Base-by-base conservation (phyloP, 2,113 vertebrate genomes). In the Amphilophus citrinellus region DNA sequence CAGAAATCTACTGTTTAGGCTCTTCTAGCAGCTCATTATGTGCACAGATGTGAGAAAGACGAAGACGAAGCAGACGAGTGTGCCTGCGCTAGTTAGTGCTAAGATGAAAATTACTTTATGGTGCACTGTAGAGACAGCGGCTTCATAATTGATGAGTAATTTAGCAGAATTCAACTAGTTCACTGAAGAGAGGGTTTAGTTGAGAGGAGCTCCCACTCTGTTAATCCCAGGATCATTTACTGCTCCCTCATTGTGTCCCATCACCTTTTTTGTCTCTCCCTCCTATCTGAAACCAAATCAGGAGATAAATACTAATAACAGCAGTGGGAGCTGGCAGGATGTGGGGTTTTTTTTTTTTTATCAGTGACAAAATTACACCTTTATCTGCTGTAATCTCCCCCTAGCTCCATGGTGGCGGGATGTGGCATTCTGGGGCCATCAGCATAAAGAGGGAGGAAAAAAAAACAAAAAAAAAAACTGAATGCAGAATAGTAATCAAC, bases 221-320 rank as follows among this genome's bases (percentile, higher is more conserved):
- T 68, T 84, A 77, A 73, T 73, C 59, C 77, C 30, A 22, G 10
- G 18, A 82, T 42, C 82, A 84, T n/a, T 61, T 44, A 73, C 47
- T 71, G 56, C 44, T 83, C 22, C 20, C 78, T 77, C 77, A n/a
- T 24, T 2, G 73, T 61, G 68, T 84, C 44, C 47, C 13, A 62
- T 88, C 37, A 73, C 73, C 44, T 76, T 30, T 30, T 57, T 18
- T 22, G 10, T 44, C 77, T 27, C 57, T 44, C 58, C 22, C 60
- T 66, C 47, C 15, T n/a, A 50, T 61, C 53, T 71, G 35, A 77
- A 83, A 84, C 32, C 57, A 76, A 80, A 79, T 60, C 85, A 82
- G 32, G 80, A 76, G 77, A 83, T 89, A 87, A 86, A 86, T 32
- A 44, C 77, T 61, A 90, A 82, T 79, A 79, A 86, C 65, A 86